Base-by-base conservation (phyloP, 2,888 invertebrate genomes). In the Tridacna gigas region DNA sequence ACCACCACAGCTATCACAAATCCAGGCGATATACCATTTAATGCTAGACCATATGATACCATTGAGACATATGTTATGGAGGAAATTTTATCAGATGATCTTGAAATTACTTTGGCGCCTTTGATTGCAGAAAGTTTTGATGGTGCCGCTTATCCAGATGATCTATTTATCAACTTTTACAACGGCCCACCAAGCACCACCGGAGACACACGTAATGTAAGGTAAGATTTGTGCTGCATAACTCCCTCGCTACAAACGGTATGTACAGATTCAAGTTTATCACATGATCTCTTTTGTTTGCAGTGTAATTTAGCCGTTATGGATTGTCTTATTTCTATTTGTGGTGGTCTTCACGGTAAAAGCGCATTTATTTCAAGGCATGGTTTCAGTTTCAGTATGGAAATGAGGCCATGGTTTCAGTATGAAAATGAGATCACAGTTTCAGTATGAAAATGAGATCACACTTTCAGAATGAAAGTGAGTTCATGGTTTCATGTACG, bases 61-160 rank as follows among this genome's bases (percentile, higher is more conserved):
- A 61, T 89, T 15, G 91, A 91, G 65, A 67, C 83, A 18, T 61
- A 51, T 0, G 82, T 78, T 13, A 79, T 90, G 28, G 85, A 81
- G 15, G 25, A 89, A 15, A 74, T 88, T 22, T 67, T 90, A 0
- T 63, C 51, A 18, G 65, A 67, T 15, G 86, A 88, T 22, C 48
- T 91, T 25, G 66, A 80, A 20, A 77, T 63, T 12, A 67, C 67
- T 45, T 81, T 90, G 5, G 79, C 80, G 18, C 77, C 78, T 0
- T 28, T 91, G 51, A 79, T 91, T 0, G 74, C 74, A 47, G 88
- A 91, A 69, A 89, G 89, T 67, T 91, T 91, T 82, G 90, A 91
- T 37, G 85, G 82, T 12, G 84, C 88, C 0, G 77, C 61, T 12
- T 86, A 80, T 48, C 81, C 83, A 0, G 86, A 88, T 12, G 90